Evolutionary conservation across 1,140 invertebrate species (phyloP).

Genomic region (Asbolus verrucosus): DNA sequence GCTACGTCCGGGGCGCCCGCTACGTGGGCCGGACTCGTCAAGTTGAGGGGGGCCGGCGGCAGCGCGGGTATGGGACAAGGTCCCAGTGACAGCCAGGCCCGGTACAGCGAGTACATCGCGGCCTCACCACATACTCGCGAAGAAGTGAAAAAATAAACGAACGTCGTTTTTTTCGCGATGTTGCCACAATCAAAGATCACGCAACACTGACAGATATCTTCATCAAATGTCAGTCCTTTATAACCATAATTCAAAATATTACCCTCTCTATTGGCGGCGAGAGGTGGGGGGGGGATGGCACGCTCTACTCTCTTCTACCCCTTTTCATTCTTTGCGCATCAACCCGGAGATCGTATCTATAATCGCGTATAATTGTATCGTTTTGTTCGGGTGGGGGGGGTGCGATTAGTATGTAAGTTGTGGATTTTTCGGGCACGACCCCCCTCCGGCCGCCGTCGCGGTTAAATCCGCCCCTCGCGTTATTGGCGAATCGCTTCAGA

Average conservation of each 20-base stretch:
- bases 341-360: constrained; percentile 9
- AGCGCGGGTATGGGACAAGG: constrained; percentile 55
- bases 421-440: constrained; percentile 30
- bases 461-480: neutral
- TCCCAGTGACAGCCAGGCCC: constrained; percentile 70
- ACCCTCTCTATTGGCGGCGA: constrained; percentile 38
- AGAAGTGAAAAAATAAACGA: neutral
- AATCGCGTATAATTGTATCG: constrained; percentile 7
- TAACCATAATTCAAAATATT: constrained; percentile 57
- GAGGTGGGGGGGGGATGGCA: constrained; percentile 40
- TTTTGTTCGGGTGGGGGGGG: neutral
- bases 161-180: too few species aligned
- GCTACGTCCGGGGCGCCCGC: constrained; percentile 72
- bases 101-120: constrained; percentile 75
- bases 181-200: constrained; percentile 39
- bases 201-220: constrained; percentile 48
- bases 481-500: constrained; percentile 9
- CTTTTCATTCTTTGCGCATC: constrained; percentile 46
- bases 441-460: too few species aligned
- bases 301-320: constrained; percentile 8
- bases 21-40: constrained; percentile 51
- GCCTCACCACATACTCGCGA: neutral
- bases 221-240: constrained; percentile 53
- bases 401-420: constrained; percentile 21
- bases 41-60: constrained; percentile 62